Evolutionary conservation across 2,888 invertebrate genomes (phyloP).

Genomic region (Drosophila kokeensis): DNA sequence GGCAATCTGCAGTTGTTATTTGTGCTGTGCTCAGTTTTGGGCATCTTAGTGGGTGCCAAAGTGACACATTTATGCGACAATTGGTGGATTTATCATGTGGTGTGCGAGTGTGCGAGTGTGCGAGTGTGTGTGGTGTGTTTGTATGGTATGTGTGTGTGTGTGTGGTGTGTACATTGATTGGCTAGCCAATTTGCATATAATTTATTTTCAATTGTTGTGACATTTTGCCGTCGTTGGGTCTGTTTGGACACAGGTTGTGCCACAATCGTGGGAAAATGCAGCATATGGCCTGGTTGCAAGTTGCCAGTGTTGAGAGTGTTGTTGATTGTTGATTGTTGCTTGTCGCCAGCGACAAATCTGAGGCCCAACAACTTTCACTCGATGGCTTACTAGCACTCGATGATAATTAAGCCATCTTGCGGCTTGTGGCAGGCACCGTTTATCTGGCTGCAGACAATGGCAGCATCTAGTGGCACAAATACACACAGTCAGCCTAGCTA

Average conservation of each 20-base stretch:
- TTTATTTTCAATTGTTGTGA: slow-evolving; percentile 79
- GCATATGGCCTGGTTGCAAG: slow-evolving; percentile 23
- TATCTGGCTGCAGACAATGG: slow-evolving; percentile 69
- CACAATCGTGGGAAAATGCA: slow-evolving; percentile 65
- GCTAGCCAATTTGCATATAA: slow-evolving; percentile 76
- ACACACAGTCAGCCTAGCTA: background rate
- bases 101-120: slow-evolving; percentile 5
- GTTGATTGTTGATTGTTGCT: slow-evolving; percentile 33
- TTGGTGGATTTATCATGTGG: slow-evolving; percentile 47
- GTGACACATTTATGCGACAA: slow-evolving; percentile 43
- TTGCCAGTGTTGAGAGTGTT: slow-evolving; percentile 18
- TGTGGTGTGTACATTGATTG: slow-evolving; percentile 51
- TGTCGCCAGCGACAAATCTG: slow-evolving; percentile 43
- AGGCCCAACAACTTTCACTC: slow-evolving; percentile 59
- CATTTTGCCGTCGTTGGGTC: slow-evolving; percentile 53
- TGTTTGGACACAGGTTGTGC: slow-evolving; percentile 59
- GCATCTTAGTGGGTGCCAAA: slow-evolving; percentile 53
- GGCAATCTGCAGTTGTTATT: slow-evolving; percentile 17
- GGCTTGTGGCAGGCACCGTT: slow-evolving; percentile 22
- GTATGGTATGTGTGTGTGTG: slow-evolving; percentile 10
- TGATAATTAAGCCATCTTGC: slow-evolving; percentile 55
- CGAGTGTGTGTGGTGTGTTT: slow-evolving; percentile 8
- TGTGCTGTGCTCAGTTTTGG: slow-evolving; percentile 30
- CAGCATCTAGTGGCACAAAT: slow-evolving; percentile 50
- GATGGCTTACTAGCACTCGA: slow-evolving; percentile 29